Base-by-base conservation (phyloP, 2,113 vertebrate species). In the Spheniscus mendiculus region DNA sequence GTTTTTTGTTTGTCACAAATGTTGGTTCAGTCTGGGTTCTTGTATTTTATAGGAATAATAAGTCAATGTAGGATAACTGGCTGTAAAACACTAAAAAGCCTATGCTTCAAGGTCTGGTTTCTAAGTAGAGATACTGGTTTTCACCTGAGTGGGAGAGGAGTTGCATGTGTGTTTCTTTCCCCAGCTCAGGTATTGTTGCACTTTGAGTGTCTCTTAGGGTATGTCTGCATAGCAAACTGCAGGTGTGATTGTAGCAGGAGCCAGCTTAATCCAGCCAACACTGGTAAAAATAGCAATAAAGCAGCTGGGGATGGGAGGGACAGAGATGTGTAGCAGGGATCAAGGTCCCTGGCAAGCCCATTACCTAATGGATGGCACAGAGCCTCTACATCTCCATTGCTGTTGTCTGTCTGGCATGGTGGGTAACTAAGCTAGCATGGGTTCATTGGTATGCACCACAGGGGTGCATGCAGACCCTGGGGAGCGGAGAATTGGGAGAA, bases 21-120 rank as follows among this genome's bases (percentile, higher is more conserved):
- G 88, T 97, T 96, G 93, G 61, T 88, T 93, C 93, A 93, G 81
- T 90, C 86, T 96, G 91, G 55, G 71, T 93, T 93, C 70, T 89
- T 78, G 34, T 85, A 72, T 94, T 97, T 93, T 72, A 40, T 36
- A 10, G 89, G 90, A 97, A 63, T 73, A 93, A 83, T 70, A 84
- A 96, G 93, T 72, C 77, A 80, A 0, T 38, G 94, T 82, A 90
- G 91, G 42, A 58, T 83, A 92, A 73, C 71, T 83, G 84, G 84
- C 89, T 93, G 78, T 87, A 38, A 85, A 95, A 44, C 62, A 59
- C 42, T 76, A 22, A 61, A 79, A 80, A 63, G 50, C 34, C 45
- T 55, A 2, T 36, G 34, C 61, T 87, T 87, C 58, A 73, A 66
- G 87, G 66, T 66, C 74, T 94, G 73, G 70, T 95, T 96, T 87